A percentile compares a stretch with the other conserved stretches of the same genome.
Evolutionary conservation across 2,113 vertebrate species (phyloP).

Genomic region (Daphoenositta chrysoptera): DNA sequence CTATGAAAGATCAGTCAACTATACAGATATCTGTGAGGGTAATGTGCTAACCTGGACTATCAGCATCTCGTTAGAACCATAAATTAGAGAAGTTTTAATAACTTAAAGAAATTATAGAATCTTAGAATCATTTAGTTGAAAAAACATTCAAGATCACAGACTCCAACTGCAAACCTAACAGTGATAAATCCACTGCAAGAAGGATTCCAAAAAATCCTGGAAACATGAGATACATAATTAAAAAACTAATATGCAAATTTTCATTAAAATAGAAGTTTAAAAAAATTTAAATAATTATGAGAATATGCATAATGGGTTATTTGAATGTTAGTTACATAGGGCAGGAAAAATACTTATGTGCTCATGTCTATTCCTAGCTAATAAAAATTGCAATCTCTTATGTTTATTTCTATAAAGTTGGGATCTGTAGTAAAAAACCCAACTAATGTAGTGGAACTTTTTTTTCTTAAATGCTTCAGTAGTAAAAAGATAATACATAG

Average conservation of each 20-base stretch:
- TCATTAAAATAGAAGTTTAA: background rate
- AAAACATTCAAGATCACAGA: rapidly evolving
- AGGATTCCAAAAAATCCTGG: background rate
- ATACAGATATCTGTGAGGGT: background rate
- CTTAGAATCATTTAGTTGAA: background rate
- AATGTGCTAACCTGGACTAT: background rate
- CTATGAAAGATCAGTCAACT: background rate
- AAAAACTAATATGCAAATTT: background rate
- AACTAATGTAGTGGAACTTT: background rate
- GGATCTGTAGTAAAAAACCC: background rate
- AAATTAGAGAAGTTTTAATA: background rate
- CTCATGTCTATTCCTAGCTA: background rate
- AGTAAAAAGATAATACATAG: background rate
- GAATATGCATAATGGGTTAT: background rate
- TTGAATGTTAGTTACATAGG: background rate
- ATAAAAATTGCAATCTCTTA: background rate
- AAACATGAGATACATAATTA: background rate
- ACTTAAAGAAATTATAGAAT: background rate
- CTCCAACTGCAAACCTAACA: background rate
- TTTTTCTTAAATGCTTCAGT: background rate
- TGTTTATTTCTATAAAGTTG: background rate
- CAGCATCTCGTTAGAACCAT: background rate
- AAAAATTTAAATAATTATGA: background rate
- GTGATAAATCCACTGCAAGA: background rate
- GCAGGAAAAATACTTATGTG: background rate